Base-by-base conservation (phyloP, 2,797 vertebrate species). In the Tragelaphus eurycerus region DNA sequence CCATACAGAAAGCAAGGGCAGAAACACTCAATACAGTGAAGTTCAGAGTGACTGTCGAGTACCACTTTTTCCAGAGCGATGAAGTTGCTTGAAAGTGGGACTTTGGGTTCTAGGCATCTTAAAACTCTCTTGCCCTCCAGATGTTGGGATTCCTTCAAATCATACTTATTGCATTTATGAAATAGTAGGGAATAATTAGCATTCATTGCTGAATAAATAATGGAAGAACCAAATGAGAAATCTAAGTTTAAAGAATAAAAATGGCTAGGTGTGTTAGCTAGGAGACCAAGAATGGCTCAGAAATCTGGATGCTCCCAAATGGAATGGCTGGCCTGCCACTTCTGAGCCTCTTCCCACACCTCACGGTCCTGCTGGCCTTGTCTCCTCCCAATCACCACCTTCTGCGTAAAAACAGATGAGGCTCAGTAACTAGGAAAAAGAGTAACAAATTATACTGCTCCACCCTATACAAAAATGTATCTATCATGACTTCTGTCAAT, bases 291-390 rank as follows among this genome's bases (percentile, higher is more conserved):
- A 19, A 14, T 3, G 12, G 25, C 29, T 54, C 71, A 7, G 14
- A 16, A 6, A 31, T 11, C 19, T 0, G 19, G 46, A 1, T 62
- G 31, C 7, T 29, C 21, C 17, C n/a, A 38, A 54, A 25, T 15
- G 23, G n/a, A 17, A 29, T 1, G 76, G 67, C 23, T 57, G 16
- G 2, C 7, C 16, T 2, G 9, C 25, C 14, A 0, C 4, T 23
- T 16, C 57, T 74, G 57, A 21, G 7, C 8, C 38, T 4, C 29
- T 21, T 59, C 60, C 31, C 79, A 76, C 6, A 2, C 27, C 17
- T 11, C 60, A 2, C 2, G 3, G 34, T 48, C 7, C 12, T 15
- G 9, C 12, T 52, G 52, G 21, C 7, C n/a, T 29, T 31, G 48
- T 83, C 43, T 50, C 55, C 57, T 59, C 92, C 55, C 52, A 71